A percentile compares a stretch with the other conserved stretches of the same genome.
phyloP scores from a whole-genome alignment of 2,888 invertebrate genomes.

The Drepana falcataria region DNA sequence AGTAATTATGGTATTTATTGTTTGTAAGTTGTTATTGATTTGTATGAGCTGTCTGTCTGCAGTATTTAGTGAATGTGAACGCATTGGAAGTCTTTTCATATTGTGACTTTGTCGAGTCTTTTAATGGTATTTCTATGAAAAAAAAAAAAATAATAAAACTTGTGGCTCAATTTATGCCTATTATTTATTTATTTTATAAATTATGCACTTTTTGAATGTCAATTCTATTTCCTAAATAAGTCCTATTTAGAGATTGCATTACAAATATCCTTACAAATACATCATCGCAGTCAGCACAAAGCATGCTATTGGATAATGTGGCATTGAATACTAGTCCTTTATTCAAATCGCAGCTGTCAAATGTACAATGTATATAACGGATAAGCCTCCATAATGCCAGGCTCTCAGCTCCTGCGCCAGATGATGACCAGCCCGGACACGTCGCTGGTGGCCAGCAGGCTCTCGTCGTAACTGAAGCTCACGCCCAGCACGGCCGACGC shows the following conservation, averaged over 20 bases:
- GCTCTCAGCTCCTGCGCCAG: slow-evolving; percentile 80
- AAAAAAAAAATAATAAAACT: slow-evolving; percentile 62
- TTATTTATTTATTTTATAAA: slow-evolving; percentile 32
- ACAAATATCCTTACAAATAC: not conserved
- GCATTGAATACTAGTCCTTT: too few species aligned
- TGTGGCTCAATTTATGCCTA: slow-evolving; percentile 55
- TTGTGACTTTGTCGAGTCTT: slow-evolving; percentile 74
- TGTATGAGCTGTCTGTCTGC: slow-evolving; percentile 62
- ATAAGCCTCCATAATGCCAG: not conserved
- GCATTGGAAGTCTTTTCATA: slow-evolving; percentile 68
- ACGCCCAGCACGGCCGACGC: slow-evolving; percentile 90
- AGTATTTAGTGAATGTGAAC: slow-evolving; percentile 68
- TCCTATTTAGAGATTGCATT: not conserved
- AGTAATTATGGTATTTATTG: slow-evolving; percentile 70
- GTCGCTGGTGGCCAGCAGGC: slow-evolving; percentile 90
- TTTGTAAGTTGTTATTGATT: slow-evolving; percentile 72
- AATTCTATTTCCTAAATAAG: not conserved
- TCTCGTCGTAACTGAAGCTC: slow-evolving; percentile 93
- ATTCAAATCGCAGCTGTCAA: too few species aligned
- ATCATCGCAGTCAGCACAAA: too few species aligned
- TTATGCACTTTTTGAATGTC: not conserved
- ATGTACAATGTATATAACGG: too few species aligned
- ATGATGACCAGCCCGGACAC: slow-evolving; percentile 87
- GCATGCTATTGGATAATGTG: too few species aligned
- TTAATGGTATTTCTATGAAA: slow-evolving; percentile 77